A percentile compares a stretch with the other conserved stretches of the same genome.
These are phyloP conservation scores for Oreochromis niloticus DNA, from an alignment of 2,113 vertebrate genomes.

Conservation along the genomic window DNA sequence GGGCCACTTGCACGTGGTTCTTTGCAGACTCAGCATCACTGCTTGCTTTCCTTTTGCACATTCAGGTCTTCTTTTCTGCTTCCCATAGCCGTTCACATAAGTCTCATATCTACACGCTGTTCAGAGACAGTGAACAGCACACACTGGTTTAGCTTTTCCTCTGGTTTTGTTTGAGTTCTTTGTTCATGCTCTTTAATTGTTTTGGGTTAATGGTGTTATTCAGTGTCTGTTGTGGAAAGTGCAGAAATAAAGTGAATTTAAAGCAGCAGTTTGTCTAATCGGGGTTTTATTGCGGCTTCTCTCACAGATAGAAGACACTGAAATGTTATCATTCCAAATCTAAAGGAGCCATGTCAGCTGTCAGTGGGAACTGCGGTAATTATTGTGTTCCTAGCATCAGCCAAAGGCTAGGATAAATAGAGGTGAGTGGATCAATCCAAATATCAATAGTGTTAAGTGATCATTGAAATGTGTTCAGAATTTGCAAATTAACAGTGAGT, in stretches of 20 bases:
- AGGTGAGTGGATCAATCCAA: neutral
- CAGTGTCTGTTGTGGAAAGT: neutral
- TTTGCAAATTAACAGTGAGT: neutral
- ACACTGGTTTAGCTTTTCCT: rapidly evolving
- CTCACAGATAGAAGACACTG: neutral
- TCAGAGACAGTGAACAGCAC: neutral
- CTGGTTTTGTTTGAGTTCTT: neutral
- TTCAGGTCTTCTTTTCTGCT: neutral
- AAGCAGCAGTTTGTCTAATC: neutral
- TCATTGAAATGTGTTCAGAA: neutral
- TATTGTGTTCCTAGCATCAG: neutral
- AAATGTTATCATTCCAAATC: rapidly evolving
- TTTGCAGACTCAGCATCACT: neutral
- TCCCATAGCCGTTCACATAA: neutral
- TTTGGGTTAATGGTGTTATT: neutral
- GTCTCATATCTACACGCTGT: neutral
- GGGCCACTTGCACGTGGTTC: neutral
- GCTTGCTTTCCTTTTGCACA: neutral
- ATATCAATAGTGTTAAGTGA: neutral
- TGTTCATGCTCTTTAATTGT: neutral
- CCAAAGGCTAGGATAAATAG: neutral
- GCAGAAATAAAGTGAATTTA: neutral
- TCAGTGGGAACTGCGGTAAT: rapidly evolving
- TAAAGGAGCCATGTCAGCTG: rapidly evolving
- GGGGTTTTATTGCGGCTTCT: rapidly evolving